Evolutionary conservation across 2,113 vertebrate genomes (phyloP).

Genomic region (Telmatochromis sp.): DNA sequence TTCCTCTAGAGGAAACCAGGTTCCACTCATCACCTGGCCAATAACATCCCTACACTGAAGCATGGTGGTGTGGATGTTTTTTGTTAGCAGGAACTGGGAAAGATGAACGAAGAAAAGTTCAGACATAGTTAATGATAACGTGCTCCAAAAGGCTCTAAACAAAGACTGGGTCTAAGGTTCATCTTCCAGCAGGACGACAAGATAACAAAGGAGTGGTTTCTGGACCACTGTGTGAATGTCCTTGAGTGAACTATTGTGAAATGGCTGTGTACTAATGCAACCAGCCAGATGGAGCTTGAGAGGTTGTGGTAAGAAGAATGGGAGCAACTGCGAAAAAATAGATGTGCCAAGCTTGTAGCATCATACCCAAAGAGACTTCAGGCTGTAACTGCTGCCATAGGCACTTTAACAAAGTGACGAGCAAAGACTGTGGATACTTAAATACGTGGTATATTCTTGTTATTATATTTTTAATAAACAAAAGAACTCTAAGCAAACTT

Average conservation of each 20-base stretch:
- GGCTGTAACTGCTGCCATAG: neutral
- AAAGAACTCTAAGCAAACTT: neutral
- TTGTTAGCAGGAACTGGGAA: neutral
- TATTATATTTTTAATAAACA: neutral
- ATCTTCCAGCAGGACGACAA: neutral
- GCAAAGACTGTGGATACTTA: neutral
- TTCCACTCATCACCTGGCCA: neutral
- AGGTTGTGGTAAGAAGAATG: neutral
- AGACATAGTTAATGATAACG: neutral
- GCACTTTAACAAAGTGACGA: neutral
- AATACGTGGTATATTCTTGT: neutral
- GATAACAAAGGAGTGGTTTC: neutral
- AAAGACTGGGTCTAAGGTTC: neutral
- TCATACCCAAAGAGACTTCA: neutral
- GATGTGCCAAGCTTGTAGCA: neutral
- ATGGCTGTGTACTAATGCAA: neutral
- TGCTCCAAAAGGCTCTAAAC: neutral
- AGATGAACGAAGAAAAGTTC: neutral
- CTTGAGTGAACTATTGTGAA: neutral
- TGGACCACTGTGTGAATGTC: neutral
- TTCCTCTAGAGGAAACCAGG: neutral
- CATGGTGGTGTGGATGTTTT: neutral
- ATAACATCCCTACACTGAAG: neutral
- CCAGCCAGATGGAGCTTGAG: neutral
- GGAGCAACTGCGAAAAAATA: neutral